phyloP scores from a whole-genome alignment of 2,888 invertebrate genomes.

The Epinotia ramella region DNA sequence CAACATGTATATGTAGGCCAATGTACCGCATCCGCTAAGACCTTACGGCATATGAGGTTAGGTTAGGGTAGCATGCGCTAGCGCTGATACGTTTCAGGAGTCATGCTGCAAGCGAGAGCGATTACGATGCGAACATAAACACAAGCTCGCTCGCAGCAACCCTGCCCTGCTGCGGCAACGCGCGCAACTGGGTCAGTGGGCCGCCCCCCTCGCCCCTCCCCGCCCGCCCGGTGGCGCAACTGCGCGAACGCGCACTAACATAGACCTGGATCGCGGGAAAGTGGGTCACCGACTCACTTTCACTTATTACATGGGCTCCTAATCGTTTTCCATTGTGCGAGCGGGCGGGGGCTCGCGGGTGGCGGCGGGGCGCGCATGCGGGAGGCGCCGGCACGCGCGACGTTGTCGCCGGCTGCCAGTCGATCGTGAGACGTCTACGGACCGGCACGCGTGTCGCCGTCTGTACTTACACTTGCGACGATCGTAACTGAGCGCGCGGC shows the following conservation, averaged over 20 bases:
- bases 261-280: constrained; percentile 97
- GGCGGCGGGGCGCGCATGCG: constrained; percentile 82
- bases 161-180: constrained; percentile 87
- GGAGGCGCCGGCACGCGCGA: constrained; percentile 83
- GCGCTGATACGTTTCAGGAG: constrained; percentile 49
- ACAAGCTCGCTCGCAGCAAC: constrained; percentile 81
- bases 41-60: not conserved
- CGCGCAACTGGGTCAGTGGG: constrained; percentile 94
- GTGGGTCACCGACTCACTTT: constrained; percentile 96
- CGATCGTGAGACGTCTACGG: constrained; percentile 78
- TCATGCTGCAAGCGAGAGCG: constrained; percentile 55
- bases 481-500: constrained; percentile 77
- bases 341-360: constrained; percentile 83
- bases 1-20: too few species aligned
- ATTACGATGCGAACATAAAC: constrained; percentile 78
- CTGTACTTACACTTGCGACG: constrained; percentile 64
- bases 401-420: constrained; percentile 81
- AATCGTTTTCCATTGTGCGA: constrained; percentile 89
- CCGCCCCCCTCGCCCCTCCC: constrained; percentile 86
- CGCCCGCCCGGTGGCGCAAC: constrained; percentile 83
- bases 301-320: constrained; percentile 94
- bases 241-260: constrained; percentile 89
- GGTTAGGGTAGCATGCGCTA: constrained; percentile 28
- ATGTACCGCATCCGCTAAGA: not conserved
- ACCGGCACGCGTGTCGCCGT: constrained; percentile 73